Evolutionary conservation across 2,888 invertebrate genomes (phyloP).

Genomic region (Sphaeridia pumilis): DNA sequence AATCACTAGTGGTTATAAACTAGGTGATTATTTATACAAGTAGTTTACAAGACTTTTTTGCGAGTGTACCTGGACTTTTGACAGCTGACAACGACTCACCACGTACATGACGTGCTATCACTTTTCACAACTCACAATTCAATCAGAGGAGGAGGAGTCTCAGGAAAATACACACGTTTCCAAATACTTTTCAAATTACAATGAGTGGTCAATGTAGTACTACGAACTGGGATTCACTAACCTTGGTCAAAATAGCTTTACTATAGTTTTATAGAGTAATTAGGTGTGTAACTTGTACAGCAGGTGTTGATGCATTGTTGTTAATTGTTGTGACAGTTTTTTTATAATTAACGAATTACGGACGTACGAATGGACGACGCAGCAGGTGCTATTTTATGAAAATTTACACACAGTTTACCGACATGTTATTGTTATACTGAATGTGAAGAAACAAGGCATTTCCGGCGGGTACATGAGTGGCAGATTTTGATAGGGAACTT

Average conservation of each 20-base stretch:
- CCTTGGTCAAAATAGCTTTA: conserved; percentile 2
- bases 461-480: too few species aligned
- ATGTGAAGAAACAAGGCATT: too few species aligned
- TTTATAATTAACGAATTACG: too few species aligned
- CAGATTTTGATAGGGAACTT: too few species aligned
- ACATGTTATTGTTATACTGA: too few species aligned
- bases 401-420: too few species aligned
- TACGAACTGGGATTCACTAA: conserved; percentile 1
- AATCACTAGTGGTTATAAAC: conserved; percentile 9
- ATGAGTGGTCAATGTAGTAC: not conserved
- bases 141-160: too few species aligned
- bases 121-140: not conserved
- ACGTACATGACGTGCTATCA: not conserved
- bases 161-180: not conserved
- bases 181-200: not conserved
- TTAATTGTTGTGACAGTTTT: too few species aligned
- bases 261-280: not conserved
- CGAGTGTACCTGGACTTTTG: conserved; percentile 23
- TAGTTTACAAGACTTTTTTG: conserved; percentile 17
- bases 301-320: not conserved
- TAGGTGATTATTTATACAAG: conserved; percentile 14
- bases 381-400: too few species aligned
- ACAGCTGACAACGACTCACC: not conserved
- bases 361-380: too few species aligned
- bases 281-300: not conserved